phyloP scores from a whole-genome alignment of 1,140 invertebrate genomes.

The Eurosta solidaginis region DNA sequence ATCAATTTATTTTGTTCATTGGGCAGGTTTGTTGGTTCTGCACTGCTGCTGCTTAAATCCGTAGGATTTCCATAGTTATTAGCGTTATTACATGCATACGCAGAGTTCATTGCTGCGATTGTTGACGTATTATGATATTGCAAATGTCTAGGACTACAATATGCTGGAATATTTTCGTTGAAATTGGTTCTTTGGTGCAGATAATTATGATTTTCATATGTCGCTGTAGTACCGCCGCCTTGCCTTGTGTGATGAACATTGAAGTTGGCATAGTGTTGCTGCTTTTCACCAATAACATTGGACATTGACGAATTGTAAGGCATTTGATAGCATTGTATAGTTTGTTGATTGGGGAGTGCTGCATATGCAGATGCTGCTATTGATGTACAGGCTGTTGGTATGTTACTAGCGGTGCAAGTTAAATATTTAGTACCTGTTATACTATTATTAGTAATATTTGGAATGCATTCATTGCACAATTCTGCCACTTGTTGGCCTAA shows the following conservation, averaged over 20 bases:
- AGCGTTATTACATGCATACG: neutral
- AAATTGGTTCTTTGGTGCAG: neutral
- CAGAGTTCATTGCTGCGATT: neutral
- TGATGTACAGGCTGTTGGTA: neutral
- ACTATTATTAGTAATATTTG: slow-evolving; percentile 1
- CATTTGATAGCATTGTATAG: neutral
- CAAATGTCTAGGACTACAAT: slow-evolving; percentile 7
- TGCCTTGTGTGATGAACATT: slow-evolving; percentile 41
- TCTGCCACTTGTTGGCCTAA: neutral
- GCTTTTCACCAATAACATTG: neutral
- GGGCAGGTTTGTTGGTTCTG: neutral
- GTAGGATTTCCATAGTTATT: neutral
- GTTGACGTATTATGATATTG: no score
- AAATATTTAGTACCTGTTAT: neutral
- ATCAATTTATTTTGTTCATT: neutral
- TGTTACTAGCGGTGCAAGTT: neutral
- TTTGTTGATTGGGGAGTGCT: neutral
- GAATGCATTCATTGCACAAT: slow-evolving; percentile 1
- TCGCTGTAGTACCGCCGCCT: neutral
- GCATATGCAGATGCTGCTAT: neutral
- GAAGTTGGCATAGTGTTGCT: slow-evolving; percentile 5
- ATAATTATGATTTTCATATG: neutral
- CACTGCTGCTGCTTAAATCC: neutral
- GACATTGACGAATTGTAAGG: neutral
- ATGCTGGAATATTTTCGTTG: neutral